Evolutionary conservation across 23 tunicate species (phyloP).

Genomic region (Aplidium turbinatum): DNA sequence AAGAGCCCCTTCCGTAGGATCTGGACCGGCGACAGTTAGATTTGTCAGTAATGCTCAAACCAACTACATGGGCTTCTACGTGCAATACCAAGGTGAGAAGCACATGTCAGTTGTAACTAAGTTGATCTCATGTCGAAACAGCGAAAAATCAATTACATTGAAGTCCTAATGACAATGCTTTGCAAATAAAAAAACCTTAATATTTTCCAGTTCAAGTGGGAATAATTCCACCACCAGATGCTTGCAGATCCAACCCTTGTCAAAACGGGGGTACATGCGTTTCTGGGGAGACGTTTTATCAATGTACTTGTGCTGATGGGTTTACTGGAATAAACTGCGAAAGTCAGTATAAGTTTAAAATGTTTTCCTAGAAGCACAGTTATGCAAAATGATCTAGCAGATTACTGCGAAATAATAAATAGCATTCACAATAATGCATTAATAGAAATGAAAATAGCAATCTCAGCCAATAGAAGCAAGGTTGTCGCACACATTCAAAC

Average conservation of each 20-base stretch:
- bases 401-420: no score
- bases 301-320: conserved; percentile 65
- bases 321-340: conserved; percentile 84
- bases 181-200: no score
- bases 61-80: conserved; percentile 47
- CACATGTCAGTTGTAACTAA: no score
- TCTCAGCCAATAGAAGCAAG: neutral
- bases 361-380: neutral
- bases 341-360: conserved; percentile 1
- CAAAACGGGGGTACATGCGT: conserved; percentile 78
- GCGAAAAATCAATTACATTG: no score
- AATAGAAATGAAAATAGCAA: conserved; percentile 1
- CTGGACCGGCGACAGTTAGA: conserved; percentile 62
- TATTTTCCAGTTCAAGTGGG: neutral
- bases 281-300: conserved; percentile 9
- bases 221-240: conserved; percentile 30
- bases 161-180: no score
- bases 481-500: neutral
- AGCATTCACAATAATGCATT: neutral
- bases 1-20: conserved; percentile 20
- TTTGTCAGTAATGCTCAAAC: conserved; percentile 40
- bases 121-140: no score
- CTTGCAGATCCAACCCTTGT: conserved; percentile 80
- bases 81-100: conserved; percentile 42
- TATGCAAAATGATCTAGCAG: neutral